These are phyloP conservation scores for Gryllus longicercus DNA, from an alignment of 2,888 invertebrate species.

Conservation along the genomic window DNA sequence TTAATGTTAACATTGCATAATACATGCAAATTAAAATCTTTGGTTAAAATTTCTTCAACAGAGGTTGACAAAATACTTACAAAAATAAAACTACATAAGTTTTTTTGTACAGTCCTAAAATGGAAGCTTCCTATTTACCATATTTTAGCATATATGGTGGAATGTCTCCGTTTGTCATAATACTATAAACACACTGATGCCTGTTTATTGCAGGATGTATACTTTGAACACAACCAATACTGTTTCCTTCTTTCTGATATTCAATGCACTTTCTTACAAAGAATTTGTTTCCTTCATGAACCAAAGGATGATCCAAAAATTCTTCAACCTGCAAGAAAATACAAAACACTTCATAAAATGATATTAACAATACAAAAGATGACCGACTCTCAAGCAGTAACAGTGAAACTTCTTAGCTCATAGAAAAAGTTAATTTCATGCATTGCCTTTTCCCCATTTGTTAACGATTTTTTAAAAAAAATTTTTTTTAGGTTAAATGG, in stretches of 20 bases:
- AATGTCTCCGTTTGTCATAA: not conserved
- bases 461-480: too few relatives aligned
- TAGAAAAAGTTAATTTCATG: too few relatives aligned
- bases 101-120: too few relatives aligned
- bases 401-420: too few relatives aligned
- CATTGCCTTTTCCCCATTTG: too few relatives aligned
- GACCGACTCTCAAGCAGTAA: too few relatives aligned
- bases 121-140: not conserved
- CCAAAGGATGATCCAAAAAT: constrained; percentile 66
- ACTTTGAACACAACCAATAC: constrained; percentile 51
- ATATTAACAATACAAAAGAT: not conserved
- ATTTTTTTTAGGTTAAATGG: too few relatives aligned
- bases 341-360: not conserved
- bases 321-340: constrained; percentile 52
- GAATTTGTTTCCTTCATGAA: constrained; percentile 67
- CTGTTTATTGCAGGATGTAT: constrained; percentile 51
- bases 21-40: too few relatives aligned
- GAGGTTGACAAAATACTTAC: too few relatives aligned
- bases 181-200: constrained; percentile 46
- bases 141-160: not conserved
- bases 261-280: constrained; percentile 65
- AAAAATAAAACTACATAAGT: too few relatives aligned
- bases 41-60: too few relatives aligned
- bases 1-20: too few relatives aligned
- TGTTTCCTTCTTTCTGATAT: constrained; percentile 43